Evolutionary conservation across 2,888 invertebrate species (phyloP), one percentile per base, ranked within the genome.

Genomic region (Cetonia aurata): DNA sequence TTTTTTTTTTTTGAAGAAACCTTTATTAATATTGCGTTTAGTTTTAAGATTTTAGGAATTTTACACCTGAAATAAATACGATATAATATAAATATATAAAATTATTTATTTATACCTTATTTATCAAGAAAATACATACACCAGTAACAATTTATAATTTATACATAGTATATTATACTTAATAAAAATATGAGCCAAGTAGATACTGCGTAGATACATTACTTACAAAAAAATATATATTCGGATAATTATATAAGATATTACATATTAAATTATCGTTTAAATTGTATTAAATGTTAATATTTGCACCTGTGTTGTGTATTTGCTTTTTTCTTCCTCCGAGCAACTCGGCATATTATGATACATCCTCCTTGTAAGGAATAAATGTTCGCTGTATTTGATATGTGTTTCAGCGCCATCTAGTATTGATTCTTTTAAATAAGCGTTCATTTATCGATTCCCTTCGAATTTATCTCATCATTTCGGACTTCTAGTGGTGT

Each of bases 401-500:
- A 25, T 25, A 25, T 1, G 25, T 25, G 25, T 37, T 1, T 37
- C 19, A 10, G 8, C 37, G 37, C 37, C 37, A 37, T 6, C 37
- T 37, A 37, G 37, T 10, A 6, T 33, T 6, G 33, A 33, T 33
- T 33, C 6, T 33, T 6, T 37, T 37, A 37, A 37, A 37, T 37
- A 37, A n/a, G n/a, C n/a, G n/a, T 10, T 10, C 37, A 1, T 37
- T 37, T 8, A 8, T 37, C 9, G 37, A 1, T 9, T 37, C 37
- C 9, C 17, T 33, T 25, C 12, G 17, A 15, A 31, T 12, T 1
- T 37, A 9, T 19, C 10, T 59, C 17, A 37, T 65, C 33, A 71
- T 56, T 71, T 70, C 10, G 73, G 75, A 72, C 75, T 79, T 60
- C 81, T 79, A 10, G 77, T 74, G 69, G 79, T 81, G 60, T 83